Base-by-base conservation (phyloP, 2,113 vertebrate genomes). In the Tringa solitaria region DNA sequence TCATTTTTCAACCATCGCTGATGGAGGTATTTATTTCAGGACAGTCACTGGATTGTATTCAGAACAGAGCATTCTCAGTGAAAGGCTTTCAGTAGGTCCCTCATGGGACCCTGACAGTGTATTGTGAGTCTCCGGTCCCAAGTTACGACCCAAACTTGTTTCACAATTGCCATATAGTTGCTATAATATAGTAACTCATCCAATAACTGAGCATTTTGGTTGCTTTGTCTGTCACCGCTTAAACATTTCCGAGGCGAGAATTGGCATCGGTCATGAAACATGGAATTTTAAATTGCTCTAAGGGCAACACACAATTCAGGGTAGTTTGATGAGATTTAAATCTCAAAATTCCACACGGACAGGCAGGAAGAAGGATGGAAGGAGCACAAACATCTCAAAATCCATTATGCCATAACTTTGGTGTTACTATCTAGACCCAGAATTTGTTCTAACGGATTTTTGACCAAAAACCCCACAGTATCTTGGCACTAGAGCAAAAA, bases 81-180 rank as follows among this genome's bases (percentile, higher is more conserved):
- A 65, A 67, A 39, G 14, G 7, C 6, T 61, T 64, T 77, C 27
- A 46, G 2, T 33, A 23, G 35, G n/a, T n/a, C n/a, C n/a, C n/a
- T 67, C 0, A 0, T 5, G 8, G 53, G 33, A 65, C 15, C 19
- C 45, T 41, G 37, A 20, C 18, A 41, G 24, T 1, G 22, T 10
- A 22, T 9, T 23, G 8, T 3, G 63, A 32, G 21, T 23, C 39
- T 46, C 51, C 14, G 2, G 15, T 63, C 22, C 17, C 33, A 88
- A 16, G 12, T 39, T 37, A 51, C 0, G 4, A 46, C 21, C 21
- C 43, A n/a, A 6, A 9, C 28, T 46, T 60, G 8, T 51, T 74
- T 43, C 56, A 51, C 14, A 67, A 4, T 7, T 61, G 17, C 32
- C 5, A 32, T 16, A 35, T 14, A 13, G 10, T 88, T 17, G 14